phyloP scores from a whole-genome alignment of 2,888 invertebrate genomes.

The Drosophila mulleri region DNA sequence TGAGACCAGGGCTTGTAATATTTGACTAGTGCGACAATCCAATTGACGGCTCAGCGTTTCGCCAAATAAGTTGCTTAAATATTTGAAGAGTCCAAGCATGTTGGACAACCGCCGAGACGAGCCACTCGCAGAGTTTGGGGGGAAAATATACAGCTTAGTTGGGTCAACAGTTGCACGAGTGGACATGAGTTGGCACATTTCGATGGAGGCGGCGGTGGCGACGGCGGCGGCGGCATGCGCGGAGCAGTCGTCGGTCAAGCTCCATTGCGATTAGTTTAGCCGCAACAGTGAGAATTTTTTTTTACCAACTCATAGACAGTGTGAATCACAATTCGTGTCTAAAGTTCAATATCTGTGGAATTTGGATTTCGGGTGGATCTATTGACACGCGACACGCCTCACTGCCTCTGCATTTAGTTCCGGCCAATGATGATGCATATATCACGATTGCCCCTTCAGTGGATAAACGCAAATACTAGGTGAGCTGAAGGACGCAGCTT shows the following conservation, averaged over 20 bases:
- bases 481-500: constrained; percentile 19
- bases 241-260: constrained; percentile 31
- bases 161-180: constrained; percentile 38
- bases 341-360: constrained; percentile 25
- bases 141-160: constrained; percentile 35
- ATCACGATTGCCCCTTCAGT: neutral
- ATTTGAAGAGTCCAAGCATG: constrained; percentile 31
- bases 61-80: constrained; percentile 41
- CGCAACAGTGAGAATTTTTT: constrained; percentile 3
- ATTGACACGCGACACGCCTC: constrained; percentile 29
- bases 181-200: constrained; percentile 40
- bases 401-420: constrained; percentile 25
- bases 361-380: constrained; percentile 28
- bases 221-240: constrained; percentile 7
- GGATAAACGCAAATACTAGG: constrained; percentile 24
- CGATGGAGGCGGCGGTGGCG: constrained; percentile 23
- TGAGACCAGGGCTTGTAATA: constrained; percentile 2
- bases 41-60: constrained; percentile 33
- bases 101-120: constrained; percentile 28
- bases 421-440: constrained; percentile 14
- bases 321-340: constrained; percentile 23
- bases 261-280: constrained; percentile 44
- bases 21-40: constrained; percentile 30
- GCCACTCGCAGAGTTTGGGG: constrained; percentile 8
- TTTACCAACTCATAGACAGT: neutral